Percentiles rank a stretch among this genome's conserved stretches.
These are phyloP conservation scores for Melanotus villosus DNA, from an alignment of 2,888 invertebrate species.

Conservation along the genomic window DNA sequence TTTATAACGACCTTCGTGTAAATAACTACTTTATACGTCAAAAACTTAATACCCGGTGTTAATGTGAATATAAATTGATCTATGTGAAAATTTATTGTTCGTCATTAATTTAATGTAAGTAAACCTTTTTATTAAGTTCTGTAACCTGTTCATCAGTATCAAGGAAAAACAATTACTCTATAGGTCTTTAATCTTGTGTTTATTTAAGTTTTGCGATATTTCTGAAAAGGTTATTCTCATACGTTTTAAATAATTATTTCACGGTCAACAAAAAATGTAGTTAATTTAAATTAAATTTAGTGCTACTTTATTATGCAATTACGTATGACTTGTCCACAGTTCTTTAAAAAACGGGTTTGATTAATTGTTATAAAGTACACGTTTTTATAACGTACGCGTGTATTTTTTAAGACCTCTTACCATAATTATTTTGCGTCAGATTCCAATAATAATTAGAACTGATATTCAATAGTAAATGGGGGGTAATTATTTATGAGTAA, in stretches of 20 bases:
- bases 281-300: background rate
- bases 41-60: background rate
- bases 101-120: background rate
- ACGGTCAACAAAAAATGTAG: slow-evolving; percentile 6
- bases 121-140: background rate
- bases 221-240: background rate
- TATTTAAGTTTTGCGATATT: too few relatives aligned
- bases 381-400: too few relatives aligned
- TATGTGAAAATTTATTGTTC: background rate
- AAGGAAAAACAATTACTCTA: too few relatives aligned
- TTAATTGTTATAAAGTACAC: background rate
- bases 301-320: background rate
- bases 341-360: background rate
- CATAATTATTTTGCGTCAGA: background rate
- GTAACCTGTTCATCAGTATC: too few relatives aligned
- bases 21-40: background rate
- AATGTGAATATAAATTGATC: background rate
- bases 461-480: background rate
- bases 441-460: background rate
- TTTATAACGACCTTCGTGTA: slow-evolving; percentile 1
- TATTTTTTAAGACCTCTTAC: background rate
- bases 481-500: too few relatives aligned
- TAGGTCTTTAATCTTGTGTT: too few relatives aligned
- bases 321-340: background rate
- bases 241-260: background rate